Base-by-base conservation (phyloP, 2,797 vertebrate genomes). In the Nannoperca obscura region DNA sequence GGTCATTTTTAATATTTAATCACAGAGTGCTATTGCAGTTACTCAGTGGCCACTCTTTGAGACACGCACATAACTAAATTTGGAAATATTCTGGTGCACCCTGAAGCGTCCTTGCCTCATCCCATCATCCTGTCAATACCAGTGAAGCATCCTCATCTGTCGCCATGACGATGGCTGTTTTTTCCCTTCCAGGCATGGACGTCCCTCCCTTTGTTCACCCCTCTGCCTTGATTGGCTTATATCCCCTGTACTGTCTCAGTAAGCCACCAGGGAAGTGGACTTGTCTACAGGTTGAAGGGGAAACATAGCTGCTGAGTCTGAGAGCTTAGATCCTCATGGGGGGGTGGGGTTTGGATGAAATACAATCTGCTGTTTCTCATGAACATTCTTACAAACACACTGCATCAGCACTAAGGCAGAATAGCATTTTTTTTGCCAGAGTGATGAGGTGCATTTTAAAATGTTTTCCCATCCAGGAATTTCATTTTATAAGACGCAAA, bases 141-240 rank as follows among this genome's bases (percentile, higher is more conserved):
- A 82, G 89, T 88, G 85, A 91, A 90, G 90, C 89, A 92, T 92
- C 81, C 78, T 91, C 88, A 92, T 91, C 89, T 92, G 90, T 94
- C 88, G 76, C 86, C 84, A 94, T 93, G 93, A 91, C 90, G 40
- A 94, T 83, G n/a, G 73, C 80, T 69, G 77, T 78, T 90, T 81
- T 78, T 78, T 83, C 81, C 75, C 84, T 83, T 82, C 65, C 71
- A 84, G 88, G 74, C 88, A 71, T 80, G 82, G 78, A 78, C 14
- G 44, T 83, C 85, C 81, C 86, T 90, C 78, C 83, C 79, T 68
- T 40, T 58, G 77, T 82, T 90, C 86, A 67, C 85, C 88, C 59
- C 78, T 86, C 73, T 76, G 75, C 71, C 74, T 83, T 78, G 85
- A 92, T 92, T 91, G 89, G 83, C 81, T 89, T 82, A 73, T 72